Evolutionary conservation across 2,113 vertebrate species (phyloP).

Genomic region (Colinus virginianus): DNA sequence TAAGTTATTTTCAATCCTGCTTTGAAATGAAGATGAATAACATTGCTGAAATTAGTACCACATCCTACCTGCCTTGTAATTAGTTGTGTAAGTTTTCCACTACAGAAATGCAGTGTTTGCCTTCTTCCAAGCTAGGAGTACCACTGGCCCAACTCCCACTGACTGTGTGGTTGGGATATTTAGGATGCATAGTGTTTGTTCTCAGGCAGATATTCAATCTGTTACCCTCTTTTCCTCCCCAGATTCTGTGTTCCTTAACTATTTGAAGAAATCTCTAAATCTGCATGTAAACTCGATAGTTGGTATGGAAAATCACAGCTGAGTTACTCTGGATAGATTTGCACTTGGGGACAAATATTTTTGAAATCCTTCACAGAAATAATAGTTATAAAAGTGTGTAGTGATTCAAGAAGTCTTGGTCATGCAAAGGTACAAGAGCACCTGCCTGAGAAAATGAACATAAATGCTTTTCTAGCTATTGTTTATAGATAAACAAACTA

Average conservation of each 20-base stretch:
- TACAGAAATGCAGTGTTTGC: not conserved
- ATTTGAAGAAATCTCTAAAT: not conserved
- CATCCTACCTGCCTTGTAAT: not conserved
- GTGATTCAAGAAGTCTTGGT: not conserved
- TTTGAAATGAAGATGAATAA: not conserved
- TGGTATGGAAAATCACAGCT: not conserved
- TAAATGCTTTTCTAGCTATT: not conserved
- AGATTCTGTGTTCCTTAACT: not conserved
- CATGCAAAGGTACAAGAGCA: not conserved
- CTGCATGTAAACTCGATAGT: slow-evolving; percentile 3
- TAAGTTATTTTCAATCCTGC: not conserved
- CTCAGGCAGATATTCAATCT: not conserved
- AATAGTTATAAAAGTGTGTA: not conserved
- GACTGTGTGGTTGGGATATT: fast-evolving
- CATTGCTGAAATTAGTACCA: not conserved
- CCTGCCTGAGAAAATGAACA: not conserved
- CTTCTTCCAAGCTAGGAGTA: not conserved
- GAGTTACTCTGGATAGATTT: slow-evolving; percentile 7
- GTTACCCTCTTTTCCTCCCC: not conserved
- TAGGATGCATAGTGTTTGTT: not conserved
- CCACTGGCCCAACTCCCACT: not conserved
- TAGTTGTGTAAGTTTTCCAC: not conserved
- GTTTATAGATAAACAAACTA: not conserved
- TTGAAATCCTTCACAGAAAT: not conserved
- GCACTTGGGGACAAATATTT: not conserved